A percentile compares a stretch with the other conserved stretches of the same genome.
phyloP scores from a whole-genome alignment of 2,797 vertebrate species.

The Micromesistius poutassou region DNA sequence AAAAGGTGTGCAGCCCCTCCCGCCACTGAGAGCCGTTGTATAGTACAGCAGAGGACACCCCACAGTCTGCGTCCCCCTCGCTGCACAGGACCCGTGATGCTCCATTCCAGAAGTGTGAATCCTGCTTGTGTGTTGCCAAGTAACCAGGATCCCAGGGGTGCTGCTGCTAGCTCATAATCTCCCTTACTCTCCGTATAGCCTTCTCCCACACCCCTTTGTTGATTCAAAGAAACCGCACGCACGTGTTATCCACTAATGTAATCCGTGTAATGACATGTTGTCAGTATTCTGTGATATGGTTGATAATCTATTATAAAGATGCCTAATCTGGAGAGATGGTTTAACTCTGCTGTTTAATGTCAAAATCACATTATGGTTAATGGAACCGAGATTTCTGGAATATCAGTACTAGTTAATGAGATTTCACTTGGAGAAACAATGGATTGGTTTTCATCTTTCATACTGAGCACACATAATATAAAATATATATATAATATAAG shows the following conservation, averaged over 20 bases:
- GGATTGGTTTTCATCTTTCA: constrained; percentile 41
- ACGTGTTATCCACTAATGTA: constrained; percentile 29
- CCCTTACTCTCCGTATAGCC: constrained; percentile 52
- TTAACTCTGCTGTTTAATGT: constrained; percentile 29
- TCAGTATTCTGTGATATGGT: not conserved
- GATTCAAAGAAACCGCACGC: constrained; percentile 18
- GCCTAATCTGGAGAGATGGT: constrained; percentile 27
- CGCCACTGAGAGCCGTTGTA: constrained; percentile 35
- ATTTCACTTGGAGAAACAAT: constrained; percentile 48
- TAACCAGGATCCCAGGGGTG: constrained; percentile 70
- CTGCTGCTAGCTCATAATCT: constrained; percentile 55
- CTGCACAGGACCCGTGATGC: constrained; percentile 50
- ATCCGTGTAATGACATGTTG: constrained; percentile 18
- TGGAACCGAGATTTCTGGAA: constrained; percentile 39
- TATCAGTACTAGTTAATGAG: constrained; percentile 53
- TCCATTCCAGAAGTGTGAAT: constrained; percentile 64
- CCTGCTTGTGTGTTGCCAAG: constrained; percentile 71
- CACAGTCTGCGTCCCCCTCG: constrained; percentile 35
- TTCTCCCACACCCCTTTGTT: constrained; percentile 19
- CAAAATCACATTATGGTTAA: constrained; percentile 35
- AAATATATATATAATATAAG: not conserved
- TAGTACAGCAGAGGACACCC: constrained; percentile 45
- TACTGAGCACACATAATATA: constrained; percentile 27
- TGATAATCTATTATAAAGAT: not conserved
- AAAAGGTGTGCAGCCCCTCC: not conserved